phyloP scores from a whole-genome alignment of 2,888 invertebrate genomes.

The Hipparchia semele region DNA sequence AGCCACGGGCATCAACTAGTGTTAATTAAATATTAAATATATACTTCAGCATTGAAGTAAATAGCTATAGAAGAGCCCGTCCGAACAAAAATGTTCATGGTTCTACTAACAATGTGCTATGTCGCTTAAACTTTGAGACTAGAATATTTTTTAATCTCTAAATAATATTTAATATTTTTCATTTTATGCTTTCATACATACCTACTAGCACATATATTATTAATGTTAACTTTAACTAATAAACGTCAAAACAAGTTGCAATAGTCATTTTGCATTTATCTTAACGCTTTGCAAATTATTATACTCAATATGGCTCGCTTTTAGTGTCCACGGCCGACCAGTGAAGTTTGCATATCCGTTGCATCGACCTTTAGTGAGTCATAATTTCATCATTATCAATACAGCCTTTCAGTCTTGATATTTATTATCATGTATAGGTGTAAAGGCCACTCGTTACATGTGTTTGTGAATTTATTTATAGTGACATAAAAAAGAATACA shows the following conservation, averaged over 20 bases:
- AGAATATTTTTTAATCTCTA: no score
- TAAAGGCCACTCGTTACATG: constrained; percentile 19
- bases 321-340: constrained; percentile 56
- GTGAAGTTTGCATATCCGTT: constrained; percentile 43
- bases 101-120: no score
- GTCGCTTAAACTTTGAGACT: no score
- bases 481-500: no score
- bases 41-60: no score
- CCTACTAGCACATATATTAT: not conserved
- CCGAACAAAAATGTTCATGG: no score
- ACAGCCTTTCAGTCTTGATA: constrained; percentile 28
- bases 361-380: constrained; percentile 44
- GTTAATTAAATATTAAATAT: no score
- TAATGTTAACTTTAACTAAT: constrained; percentile 10
- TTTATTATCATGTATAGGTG: constrained; percentile 22
- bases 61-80: no score
- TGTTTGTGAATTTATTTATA: constrained; percentile 6
- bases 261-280: constrained; percentile 24
- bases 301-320: constrained; percentile 45
- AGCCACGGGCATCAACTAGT: no score
- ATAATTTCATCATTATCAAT: constrained; percentile 40
- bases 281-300: constrained; percentile 26
- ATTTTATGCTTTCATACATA: not conserved
- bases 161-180: not conserved
- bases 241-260: constrained; percentile 24